Base-by-base conservation (phyloP, 2,888 invertebrate species). In the Blera fallax region DNA sequence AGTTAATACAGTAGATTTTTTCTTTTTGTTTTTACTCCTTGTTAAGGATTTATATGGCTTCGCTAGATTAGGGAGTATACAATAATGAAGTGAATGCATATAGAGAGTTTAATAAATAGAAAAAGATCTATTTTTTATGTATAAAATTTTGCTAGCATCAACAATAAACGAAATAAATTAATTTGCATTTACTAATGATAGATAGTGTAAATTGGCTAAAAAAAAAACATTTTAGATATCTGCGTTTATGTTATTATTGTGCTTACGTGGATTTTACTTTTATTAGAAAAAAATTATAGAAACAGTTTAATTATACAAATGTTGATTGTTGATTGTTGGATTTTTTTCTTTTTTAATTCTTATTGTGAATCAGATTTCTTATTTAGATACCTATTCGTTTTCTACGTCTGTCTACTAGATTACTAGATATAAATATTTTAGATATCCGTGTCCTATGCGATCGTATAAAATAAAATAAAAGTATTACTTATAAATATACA, bases 381-480 rank as follows among this genome's bases (percentile, higher is more conserved):
- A 21, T 60, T 43, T 11, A 32, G 40, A 40, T 50, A 18, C 24
- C 27, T 72, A 58, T 60, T 81, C 67, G 69, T 60, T 70, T 70
- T 10, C 54, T 76, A 76, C 24, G 48, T 32, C 29, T 65, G 16
- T 48, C 32, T 50, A 48, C 37, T 77, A 64, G 43, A 60, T 74
- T 27, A 32, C 27, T 70, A 74, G 67, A 74, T 67, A 65, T 76
- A n/a, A 56, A 24, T 34, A n/a, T 65, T 45, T 37, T 27, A 34
- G 40, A 21, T 50, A 11, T 54, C 40, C 56, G 58, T 29, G 16
- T 70, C 32, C 37, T 62, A 78, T 62, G 65, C 67, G 65, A 45
- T 78, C 45, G 67, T 83, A 73, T 73, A 73, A 73, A 78, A 78
- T 78, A 64, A 81, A 76, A 76, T 32, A 60, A 69, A 78, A n/a